Percentiles rank a stretch among this genome's conserved stretches.
Evolutionary conservation across 2,797 vertebrate species (phyloP).

Genomic region (Cottoperca gobio): DNA sequence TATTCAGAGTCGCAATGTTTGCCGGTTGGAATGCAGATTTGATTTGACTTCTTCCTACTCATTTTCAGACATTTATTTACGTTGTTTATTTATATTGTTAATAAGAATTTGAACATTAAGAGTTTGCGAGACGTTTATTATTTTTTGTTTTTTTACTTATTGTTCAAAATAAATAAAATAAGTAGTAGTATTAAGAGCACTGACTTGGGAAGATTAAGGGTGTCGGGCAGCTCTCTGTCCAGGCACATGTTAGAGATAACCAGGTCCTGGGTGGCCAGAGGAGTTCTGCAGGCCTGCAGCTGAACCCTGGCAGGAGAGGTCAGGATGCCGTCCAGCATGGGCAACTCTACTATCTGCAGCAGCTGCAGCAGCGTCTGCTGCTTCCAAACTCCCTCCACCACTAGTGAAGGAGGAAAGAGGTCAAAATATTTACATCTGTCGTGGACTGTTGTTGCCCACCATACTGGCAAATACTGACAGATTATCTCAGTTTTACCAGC

Average conservation of each 20-base stretch:
- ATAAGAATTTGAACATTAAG: no score
- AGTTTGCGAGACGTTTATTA: no score
- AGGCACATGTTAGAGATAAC: slow-evolving; percentile 90
- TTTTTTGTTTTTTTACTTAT: no score
- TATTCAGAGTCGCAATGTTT: no score
- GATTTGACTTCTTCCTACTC: no score
- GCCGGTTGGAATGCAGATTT: no score
- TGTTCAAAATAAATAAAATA: no score
- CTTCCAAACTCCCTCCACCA: slow-evolving; percentile 89
- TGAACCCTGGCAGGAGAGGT: slow-evolving; percentile 77
- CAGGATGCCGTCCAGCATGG: slow-evolving; percentile 88
- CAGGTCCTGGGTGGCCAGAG: slow-evolving; percentile 80
- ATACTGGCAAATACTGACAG: not conserved
- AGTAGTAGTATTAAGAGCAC: slow-evolving; percentile 60
- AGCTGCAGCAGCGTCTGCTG: slow-evolving; percentile 88
- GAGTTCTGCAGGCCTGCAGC: slow-evolving; percentile 37
- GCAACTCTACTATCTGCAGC: slow-evolving; percentile 89
- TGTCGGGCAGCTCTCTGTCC: slow-evolving; percentile 85
- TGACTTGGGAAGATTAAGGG: slow-evolving; percentile 86
- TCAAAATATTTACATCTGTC: not conserved
- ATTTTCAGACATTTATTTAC: no score
- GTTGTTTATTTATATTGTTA: no score
- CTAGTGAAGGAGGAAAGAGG: slow-evolving; percentile 61
- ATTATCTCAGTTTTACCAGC: slow-evolving; percentile 75
- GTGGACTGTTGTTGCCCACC: not conserved